Conservation (phyloP, 1,140 invertebrate genomes). For the Dendroctonus valens region DNA sequence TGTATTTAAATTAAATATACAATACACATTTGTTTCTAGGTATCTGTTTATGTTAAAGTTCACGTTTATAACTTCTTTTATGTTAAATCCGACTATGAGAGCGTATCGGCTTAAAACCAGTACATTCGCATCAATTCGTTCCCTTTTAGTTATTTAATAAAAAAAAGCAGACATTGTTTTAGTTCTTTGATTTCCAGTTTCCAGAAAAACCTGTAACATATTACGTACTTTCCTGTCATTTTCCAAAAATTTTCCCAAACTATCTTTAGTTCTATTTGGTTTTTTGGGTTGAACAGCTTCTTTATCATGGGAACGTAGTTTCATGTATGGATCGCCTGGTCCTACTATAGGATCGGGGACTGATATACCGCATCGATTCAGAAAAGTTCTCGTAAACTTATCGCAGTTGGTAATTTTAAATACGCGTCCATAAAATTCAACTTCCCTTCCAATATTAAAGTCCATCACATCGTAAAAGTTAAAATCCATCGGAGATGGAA, state of each 20-base stretch:
- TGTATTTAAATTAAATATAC: too few relatives aligned
- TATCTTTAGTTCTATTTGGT: constrained; percentile 54
- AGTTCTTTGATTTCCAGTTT: too few relatives aligned
- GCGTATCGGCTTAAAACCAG: too few relatives aligned
- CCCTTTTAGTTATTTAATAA: too few relatives aligned
- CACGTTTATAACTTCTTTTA: too few relatives aligned
- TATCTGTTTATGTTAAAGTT: too few relatives aligned
- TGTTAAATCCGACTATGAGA: too few relatives aligned
- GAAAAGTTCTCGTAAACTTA: constrained; percentile 79
- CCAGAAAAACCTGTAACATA: neutral
- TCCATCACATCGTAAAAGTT: constrained; percentile 74
- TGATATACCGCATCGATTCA: constrained; percentile 78
- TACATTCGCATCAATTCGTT: too few relatives aligned
- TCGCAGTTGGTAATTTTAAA: constrained; percentile 83
- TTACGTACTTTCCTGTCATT: constrained; percentile 68
- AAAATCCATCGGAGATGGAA: constrained; percentile 64
- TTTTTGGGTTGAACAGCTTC: constrained; percentile 52
- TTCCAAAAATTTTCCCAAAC: constrained; percentile 71
- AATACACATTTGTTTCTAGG: too few relatives aligned
- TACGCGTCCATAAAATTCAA: constrained; percentile 72
- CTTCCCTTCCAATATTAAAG: constrained; percentile 73
- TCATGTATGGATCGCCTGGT: constrained; percentile 58
- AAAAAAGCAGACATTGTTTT: too few relatives aligned
- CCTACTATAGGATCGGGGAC: constrained; percentile 69
- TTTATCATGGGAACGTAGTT: constrained; percentile 49